Base-by-base conservation (phyloP, 1,140 invertebrate genomes). In the Antheraea pernyi region DNA sequence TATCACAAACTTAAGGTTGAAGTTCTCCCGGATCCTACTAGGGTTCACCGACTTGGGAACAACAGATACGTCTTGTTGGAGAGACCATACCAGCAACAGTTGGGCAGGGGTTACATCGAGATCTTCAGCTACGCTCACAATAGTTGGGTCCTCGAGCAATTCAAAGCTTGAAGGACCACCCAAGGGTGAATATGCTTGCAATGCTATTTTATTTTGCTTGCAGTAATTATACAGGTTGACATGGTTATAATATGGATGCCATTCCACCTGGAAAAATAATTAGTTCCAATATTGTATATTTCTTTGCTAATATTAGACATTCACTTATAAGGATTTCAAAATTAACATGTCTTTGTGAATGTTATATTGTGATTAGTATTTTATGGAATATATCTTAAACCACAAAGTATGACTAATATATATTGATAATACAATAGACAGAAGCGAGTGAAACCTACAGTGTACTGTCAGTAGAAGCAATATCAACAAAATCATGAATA, bases 151-250 rank as follows among this genome's bases (percentile, higher is more conserved):
- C 7, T 61, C n/a, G 10, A 61, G 30, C 19, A 61, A n/a, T 3
- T 13, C 5, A 8, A 36, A 10, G 9, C 30, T 22, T 0, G 60
- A 61, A 39, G 75, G 68, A 1, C 96, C 96, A 18, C 96, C 97
- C 62, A 98, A 91, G 0, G 97, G 96, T 19, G 95, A 95, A 86
- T 97, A 98, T 7, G 96, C 96, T 91, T 97, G 96, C 7, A 98
- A 76, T 30, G 95, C 85, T 77, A 98, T 97, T 5, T 93, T 93
- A 74, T 96, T 90, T 59, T 94, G 77, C 42, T 93, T 86, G 82
- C 97, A 98, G 76, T 95, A 95, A n/a, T 94, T 74, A 36, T 94
- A 82, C 19, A 98, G 82, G 19, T 94, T 93, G 7, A 90, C 80
- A 81, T 97, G 95, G 65, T 93, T 93, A 81, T 94, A 96, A 80